Evolutionary conservation across 2,113 vertebrate genomes (phyloP).

Genomic region (Notothenia rossii): DNA sequence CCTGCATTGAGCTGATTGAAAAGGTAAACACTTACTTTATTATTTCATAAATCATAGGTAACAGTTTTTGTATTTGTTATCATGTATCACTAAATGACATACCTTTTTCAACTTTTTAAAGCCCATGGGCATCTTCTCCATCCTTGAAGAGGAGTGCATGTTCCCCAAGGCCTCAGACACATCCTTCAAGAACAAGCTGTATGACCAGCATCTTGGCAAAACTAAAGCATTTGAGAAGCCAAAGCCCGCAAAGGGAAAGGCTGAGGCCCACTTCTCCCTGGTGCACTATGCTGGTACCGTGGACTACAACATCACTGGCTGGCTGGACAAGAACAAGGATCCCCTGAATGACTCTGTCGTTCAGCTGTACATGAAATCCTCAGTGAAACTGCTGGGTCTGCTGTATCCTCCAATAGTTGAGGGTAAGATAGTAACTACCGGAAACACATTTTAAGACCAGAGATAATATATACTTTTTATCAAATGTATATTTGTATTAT

Average conservation of each 20-base stretch:
- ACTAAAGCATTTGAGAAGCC: slow-evolving; percentile 93
- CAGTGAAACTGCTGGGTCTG: no score
- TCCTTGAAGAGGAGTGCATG: slow-evolving; percentile 87
- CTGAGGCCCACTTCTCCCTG: slow-evolving; percentile 91
- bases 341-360: no score
- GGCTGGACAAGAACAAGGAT: no score
- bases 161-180: slow-evolving; percentile 82
- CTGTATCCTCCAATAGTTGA: no score
- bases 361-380: no score
- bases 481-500: no score
- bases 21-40: slow-evolving; percentile 80
- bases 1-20: slow-evolving; percentile 92
- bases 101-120: slow-evolving; percentile 32
- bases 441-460: no score
- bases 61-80: not conserved
- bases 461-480: no score
- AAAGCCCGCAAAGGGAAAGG: slow-evolving; percentile 88
- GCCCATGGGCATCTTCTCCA: slow-evolving; percentile 88
- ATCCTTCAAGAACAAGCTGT: slow-evolving; percentile 79
- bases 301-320: no score
- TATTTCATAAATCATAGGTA: not conserved
- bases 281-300: slow-evolving; percentile 90
- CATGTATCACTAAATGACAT: not conserved
- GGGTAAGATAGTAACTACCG: no score
- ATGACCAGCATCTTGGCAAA: no score